These are phyloP conservation scores for Euborellia annulipes DNA, from an alignment of 1,140 invertebrate species.

Conservation along the genomic window DNA sequence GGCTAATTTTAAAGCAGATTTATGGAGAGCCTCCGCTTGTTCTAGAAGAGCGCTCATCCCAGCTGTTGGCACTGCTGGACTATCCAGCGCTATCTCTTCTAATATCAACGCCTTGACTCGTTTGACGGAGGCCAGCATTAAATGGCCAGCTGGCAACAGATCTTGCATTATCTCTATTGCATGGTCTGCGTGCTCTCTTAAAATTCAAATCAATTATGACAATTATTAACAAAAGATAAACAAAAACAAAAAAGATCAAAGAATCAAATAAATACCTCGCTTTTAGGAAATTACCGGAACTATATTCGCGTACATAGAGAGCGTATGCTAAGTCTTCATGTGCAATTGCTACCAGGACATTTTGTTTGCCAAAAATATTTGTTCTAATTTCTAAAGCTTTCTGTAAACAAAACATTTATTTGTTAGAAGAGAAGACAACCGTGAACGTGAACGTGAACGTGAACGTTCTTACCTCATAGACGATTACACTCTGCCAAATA, in stretches of 20 bases:
- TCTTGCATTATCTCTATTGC: conserved; percentile 68
- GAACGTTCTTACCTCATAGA: conserved; percentile 48
- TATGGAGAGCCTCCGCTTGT: conserved; percentile 68
- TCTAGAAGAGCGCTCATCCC: conserved; percentile 3
- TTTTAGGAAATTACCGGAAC: conserved; percentile 62
- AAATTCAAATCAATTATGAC: no score
- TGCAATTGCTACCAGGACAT: conserved; percentile 70
- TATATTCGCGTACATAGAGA: conserved; percentile 82
- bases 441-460: neutral
- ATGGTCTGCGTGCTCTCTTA: conserved; percentile 61
- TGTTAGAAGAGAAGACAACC: neutral
- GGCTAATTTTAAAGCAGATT: conserved; percentile 57
- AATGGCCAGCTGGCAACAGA: conserved; percentile 61
- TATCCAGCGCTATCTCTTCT: conserved; percentile 84
- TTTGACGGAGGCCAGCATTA: conserved; percentile 74
- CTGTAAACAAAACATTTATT: conserved; percentile 26
- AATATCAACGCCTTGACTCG: conserved; percentile 80
- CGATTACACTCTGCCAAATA: conserved; percentile 58
- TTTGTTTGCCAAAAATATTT: conserved; percentile 63
- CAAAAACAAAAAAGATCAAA: neutral
- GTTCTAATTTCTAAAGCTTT: conserved; percentile 58
- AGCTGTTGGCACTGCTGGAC: conserved; percentile 18
- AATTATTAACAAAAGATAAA: neutral
- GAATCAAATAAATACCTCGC: conserved; percentile 35
- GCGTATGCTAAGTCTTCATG: conserved; percentile 86